Percentiles rank a stretch among this genome's conserved stretches.
phyloP scores from a whole-genome alignment of 1,140 invertebrate species.

The Lamellibrachia luymesi region DNA sequence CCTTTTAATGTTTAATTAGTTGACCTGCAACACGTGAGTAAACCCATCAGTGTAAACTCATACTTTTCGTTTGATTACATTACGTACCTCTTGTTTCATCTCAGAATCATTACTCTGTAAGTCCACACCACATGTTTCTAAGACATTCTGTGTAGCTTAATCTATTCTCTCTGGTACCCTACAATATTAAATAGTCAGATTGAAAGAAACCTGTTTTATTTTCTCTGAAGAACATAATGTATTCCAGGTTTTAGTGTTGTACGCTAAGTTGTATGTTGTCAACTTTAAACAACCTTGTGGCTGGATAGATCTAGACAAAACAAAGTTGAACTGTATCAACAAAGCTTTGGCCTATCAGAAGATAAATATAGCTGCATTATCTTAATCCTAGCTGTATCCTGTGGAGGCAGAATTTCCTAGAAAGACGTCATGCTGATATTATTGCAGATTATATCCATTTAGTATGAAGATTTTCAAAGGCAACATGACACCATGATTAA shows the following conservation, averaged over 20 bases:
- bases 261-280: neutral
- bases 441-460: neutral
- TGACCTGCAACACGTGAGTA: neutral
- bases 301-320: neutral
- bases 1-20: neutral
- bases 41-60: neutral
- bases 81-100: neutral
- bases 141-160: neutral
- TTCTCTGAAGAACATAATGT: neutral
- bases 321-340: neutral
- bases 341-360: neutral
- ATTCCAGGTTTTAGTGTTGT: neutral
- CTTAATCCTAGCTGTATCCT: neutral
- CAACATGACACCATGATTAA: neutral
- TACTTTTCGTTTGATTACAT: neutral
- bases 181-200: neutral
- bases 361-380: neutral
- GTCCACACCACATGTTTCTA: neutral
- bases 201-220: neutral
- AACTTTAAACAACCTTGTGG: neutral
- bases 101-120: neutral
- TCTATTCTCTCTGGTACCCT: neutral
- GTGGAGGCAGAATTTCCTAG: neutral
- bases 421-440: neutral
- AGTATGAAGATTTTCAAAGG: neutral